These are phyloP conservation scores for Dendrolimus punctatus DNA, from an alignment of 1,140 invertebrate genomes.

Conservation along the genomic window DNA sequence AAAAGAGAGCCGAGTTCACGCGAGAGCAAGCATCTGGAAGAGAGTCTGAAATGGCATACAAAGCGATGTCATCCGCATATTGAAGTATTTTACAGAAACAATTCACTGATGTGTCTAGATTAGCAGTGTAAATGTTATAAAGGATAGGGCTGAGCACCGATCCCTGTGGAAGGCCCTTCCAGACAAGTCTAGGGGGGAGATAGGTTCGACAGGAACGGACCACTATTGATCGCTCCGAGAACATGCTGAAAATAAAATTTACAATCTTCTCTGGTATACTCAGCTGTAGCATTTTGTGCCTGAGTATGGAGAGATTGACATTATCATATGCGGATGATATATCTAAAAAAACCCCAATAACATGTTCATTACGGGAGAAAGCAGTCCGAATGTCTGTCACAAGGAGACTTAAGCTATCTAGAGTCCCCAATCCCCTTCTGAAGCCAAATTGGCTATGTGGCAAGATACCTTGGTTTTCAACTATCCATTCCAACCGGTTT, in stretches of 20 bases:
- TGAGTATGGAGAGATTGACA: conserved; percentile 10
- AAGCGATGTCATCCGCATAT: neutral
- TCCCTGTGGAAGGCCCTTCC: too few relatives aligned
- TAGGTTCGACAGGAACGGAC: neutral
- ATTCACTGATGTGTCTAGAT: neutral
- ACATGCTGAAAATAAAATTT: neutral
- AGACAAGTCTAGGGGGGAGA: neutral
- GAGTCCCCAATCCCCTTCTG: neutral
- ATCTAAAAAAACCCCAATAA: conserved; percentile 5
- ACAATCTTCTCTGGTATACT: conserved; percentile 7
- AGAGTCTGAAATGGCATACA: neutral
- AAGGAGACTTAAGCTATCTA: neutral
- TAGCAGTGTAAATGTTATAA: too few relatives aligned
- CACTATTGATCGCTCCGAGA: neutral
- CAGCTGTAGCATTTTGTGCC: conserved; percentile 8
- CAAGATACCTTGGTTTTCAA: conserved; percentile 12
- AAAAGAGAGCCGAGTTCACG: neutral
- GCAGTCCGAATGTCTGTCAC: too few relatives aligned
- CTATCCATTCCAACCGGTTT: conserved; percentile 13
- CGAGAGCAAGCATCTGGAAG: neutral
- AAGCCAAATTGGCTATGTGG: conserved; percentile 5
- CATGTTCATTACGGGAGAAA: too few relatives aligned
- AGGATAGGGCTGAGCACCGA: too few relatives aligned
- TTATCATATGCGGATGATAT: conserved; percentile 17
- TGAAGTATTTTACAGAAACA: neutral